A percentile compares a stretch with the other conserved stretches of the same genome.
Conservation (phyloP, 1,140 invertebrate genomes). For the Drosophila azteca region DNA sequence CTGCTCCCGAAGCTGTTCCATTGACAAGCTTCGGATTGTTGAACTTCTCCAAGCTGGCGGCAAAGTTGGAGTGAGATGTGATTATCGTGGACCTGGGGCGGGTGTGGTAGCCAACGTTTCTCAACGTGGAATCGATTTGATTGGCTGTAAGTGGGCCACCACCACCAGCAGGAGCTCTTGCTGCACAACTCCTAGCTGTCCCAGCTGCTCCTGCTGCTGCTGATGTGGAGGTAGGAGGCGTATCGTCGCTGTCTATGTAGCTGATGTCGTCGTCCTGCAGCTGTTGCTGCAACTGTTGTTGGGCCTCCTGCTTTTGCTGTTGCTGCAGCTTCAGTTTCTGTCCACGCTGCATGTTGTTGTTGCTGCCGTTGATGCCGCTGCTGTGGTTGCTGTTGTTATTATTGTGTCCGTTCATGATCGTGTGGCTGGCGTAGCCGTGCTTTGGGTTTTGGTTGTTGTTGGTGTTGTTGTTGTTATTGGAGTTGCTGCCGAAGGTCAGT, state of each 20-base stretch:
- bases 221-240: constrained; percentile 9
- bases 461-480: constrained; percentile 1
- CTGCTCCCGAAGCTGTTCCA: constrained; percentile 25
- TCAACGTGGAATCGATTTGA: constrained; percentile 8
- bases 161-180: not conserved
- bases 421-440: not conserved
- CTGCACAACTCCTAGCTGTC: constrained; percentile 17
- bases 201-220: too few relatives aligned
- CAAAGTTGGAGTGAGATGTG: constrained; percentile 66
- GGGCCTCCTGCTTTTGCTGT: constrained; percentile 16
- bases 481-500: not conserved
- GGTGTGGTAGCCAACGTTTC: constrained; percentile 60
- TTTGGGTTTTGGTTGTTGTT: constrained; percentile 7
- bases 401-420: constrained; percentile 25
- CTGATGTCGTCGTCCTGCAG: constrained; percentile 78
- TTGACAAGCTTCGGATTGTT: constrained; percentile 70
- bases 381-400: constrained; percentile 20
- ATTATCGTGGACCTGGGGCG: constrained; percentile 79
- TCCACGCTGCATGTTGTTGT: constrained; percentile 58
- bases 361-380: constrained; percentile 31
- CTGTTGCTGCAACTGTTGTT: constrained; percentile 28
- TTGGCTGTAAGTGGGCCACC: constrained; percentile 1
- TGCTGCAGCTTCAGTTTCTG: constrained; percentile 33
- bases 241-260: constrained; percentile 82
- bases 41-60: constrained; percentile 67